Evolutionary conservation across 2,113 vertebrate species (phyloP).

Genomic region (Hyperoodon ampullatus): DNA sequence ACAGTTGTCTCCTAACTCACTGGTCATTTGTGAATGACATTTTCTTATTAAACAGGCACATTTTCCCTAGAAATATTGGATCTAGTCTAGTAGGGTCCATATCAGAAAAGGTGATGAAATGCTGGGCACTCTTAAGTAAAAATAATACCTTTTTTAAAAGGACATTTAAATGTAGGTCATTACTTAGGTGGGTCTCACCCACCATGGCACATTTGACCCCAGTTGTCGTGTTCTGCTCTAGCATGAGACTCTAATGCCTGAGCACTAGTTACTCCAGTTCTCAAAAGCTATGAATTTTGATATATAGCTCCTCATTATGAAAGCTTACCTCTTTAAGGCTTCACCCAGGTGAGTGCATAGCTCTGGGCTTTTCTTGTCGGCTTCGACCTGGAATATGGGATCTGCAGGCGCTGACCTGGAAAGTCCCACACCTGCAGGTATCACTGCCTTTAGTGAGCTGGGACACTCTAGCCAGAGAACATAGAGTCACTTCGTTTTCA

Average conservation of each 20-base stretch:
- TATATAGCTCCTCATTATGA: conserved; percentile 52
- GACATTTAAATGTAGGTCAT: background rate
- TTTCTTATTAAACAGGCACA: background rate
- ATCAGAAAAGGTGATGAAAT: background rate
- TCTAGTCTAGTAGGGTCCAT: background rate
- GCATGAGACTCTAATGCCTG: background rate
- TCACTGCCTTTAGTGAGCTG: background rate
- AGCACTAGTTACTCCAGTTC: conserved; percentile 34
- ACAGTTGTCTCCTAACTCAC: background rate
- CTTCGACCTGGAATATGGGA: background rate
- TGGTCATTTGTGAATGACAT: background rate
- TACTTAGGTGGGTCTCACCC: background rate
- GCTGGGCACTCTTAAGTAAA: background rate
- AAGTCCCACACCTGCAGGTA: conserved; percentile 32
- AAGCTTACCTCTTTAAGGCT: conserved; percentile 59
- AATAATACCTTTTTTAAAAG: background rate
- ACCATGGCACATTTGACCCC: background rate
- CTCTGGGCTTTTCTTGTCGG: conserved; percentile 56
- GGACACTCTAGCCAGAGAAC: background rate
- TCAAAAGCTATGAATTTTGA: conserved; percentile 59
- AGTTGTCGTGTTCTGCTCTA: background rate
- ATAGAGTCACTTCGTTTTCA: background rate
- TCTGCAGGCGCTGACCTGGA: conserved; percentile 60
- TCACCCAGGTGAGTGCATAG: conserved; percentile 15
- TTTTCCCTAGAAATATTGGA: conserved; percentile 24